Evolutionary conservation across 2,113 vertebrate species (phyloP).

Genomic region (Hystrix brachyura): DNA sequence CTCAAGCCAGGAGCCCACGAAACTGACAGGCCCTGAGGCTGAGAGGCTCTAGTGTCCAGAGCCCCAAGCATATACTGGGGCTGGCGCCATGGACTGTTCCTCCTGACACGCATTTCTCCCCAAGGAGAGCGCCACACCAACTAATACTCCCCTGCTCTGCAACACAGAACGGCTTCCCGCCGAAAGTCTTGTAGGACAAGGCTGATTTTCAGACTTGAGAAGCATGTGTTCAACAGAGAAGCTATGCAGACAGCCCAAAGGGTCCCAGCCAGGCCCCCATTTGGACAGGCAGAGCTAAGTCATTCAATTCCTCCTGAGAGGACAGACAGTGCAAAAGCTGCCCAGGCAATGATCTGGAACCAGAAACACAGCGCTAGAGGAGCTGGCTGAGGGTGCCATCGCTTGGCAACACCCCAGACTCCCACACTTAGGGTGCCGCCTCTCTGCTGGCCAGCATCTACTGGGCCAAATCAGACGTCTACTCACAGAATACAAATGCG

Average conservation of each 20-base stretch:
- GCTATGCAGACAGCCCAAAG: not conserved
- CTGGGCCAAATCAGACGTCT: not conserved
- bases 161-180: not conserved
- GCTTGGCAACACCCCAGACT: too few relatives aligned
- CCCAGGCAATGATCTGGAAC: not conserved
- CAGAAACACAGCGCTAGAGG: not conserved
- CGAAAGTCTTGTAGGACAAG: not conserved
- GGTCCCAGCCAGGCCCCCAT: too few relatives aligned
- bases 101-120: too few relatives aligned
- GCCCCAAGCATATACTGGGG: not conserved
- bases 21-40: not conserved
- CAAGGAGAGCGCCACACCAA: not conserved
- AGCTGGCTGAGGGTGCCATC: not conserved
- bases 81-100: not conserved
- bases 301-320: not conserved
- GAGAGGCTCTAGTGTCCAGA: not conserved
- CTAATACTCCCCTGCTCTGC: not conserved
- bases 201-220: not conserved
- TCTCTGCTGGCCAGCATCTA: not conserved
- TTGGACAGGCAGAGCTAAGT: not conserved
- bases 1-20: not conserved
- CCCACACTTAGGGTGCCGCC: not conserved
- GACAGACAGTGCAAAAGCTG: not conserved
- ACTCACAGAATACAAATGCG: not conserved
- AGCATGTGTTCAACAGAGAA: not conserved